Evolutionary conservation across 2,113 vertebrate species (phyloP), one percentile per base, ranked within the genome.

Genomic region (Cyanistes caeruleus): DNA sequence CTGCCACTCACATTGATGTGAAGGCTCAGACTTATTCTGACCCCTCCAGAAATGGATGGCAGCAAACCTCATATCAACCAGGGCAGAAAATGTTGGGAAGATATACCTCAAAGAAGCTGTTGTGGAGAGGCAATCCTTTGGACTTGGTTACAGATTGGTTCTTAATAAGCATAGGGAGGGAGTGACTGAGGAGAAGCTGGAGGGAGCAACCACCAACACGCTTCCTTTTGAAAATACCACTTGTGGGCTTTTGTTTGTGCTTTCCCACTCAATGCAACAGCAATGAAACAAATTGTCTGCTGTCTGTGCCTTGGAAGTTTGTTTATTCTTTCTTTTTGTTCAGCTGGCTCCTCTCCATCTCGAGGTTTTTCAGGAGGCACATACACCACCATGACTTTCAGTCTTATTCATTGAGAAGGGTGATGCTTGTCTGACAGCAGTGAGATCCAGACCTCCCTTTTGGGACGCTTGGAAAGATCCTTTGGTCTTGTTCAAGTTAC

Each of bases 161-260:
- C 27, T 73, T 76, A 7, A 18, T 2, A 0, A 1, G 37, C 16
- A 13, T 28, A 9, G 55, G 31, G 48, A n/a, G 73, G 15, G 27
- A 73, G n/a, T 46, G 53, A 56, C 28, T 63, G 31, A 44, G 52
- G 56, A 88, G 58, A 44, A 60, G 37, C 49, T 37, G 70, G 75
- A 91, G 41, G 30, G 33, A 74, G 28, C 72, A 90, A 73, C 63
- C 63, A 28, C 79, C 55, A 86, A 31, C 20, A 24, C 3, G 2
- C 23, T 88, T 86, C 72, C 72, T 90, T 63, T 77, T 80, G 79
- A 84, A 92, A 89, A 63, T 93, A 55, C 33, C 33, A 4, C 43
- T 59, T 70, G 76, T 39, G 64, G 63, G 55, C 76, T 89, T 86
- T 70, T 90, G 70, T 91, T 91, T 95, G 70, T 90, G 73, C 41